Percentiles rank a stretch among this genome's conserved stretches.
These are phyloP conservation scores for Halocynthia roretzi DNA, from an alignment of 23 tunicate genomes.

Conservation along the genomic window DNA sequence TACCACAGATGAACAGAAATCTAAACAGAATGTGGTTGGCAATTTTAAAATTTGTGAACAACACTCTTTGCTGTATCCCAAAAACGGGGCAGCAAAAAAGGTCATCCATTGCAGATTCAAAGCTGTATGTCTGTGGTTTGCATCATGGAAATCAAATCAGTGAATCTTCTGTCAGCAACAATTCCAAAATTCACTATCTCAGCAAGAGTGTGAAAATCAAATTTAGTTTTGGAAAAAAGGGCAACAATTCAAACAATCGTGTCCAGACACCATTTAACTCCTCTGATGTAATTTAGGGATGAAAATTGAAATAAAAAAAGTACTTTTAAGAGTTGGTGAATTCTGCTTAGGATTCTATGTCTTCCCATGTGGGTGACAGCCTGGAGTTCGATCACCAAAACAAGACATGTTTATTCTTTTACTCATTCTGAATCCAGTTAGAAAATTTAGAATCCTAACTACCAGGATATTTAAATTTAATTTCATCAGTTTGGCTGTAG, in stretches of 20 bases:
- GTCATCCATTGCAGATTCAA: constrained; percentile 1
- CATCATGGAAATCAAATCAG: not conserved
- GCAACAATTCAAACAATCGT: not conserved
- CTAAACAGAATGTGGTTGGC: constrained; percentile 15
- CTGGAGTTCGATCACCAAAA: not conserved
- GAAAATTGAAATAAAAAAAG: no score
- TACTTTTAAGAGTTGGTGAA: not conserved
- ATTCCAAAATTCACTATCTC: constrained; percentile 3
- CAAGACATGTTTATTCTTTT: not conserved
- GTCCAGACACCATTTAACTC: constrained; percentile 1
- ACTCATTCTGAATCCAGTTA: no score
- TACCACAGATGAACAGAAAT: constrained; percentile 52
- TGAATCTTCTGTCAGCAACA: not conserved
- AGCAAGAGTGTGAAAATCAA: not conserved
- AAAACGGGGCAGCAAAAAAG: not conserved
- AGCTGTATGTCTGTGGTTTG: not conserved
- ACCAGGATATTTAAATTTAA: no score
- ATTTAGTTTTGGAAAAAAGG: not conserved
- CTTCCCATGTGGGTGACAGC: not conserved
- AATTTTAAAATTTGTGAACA: not conserved
- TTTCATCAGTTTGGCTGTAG: no score
- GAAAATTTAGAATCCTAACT: no score
- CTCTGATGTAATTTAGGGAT: not conserved
- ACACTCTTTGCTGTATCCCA: not conserved
- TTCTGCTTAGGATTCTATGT: not conserved